Base-by-base conservation (phyloP, 2,888 invertebrate species). In the Diogma glabrata region DNA sequence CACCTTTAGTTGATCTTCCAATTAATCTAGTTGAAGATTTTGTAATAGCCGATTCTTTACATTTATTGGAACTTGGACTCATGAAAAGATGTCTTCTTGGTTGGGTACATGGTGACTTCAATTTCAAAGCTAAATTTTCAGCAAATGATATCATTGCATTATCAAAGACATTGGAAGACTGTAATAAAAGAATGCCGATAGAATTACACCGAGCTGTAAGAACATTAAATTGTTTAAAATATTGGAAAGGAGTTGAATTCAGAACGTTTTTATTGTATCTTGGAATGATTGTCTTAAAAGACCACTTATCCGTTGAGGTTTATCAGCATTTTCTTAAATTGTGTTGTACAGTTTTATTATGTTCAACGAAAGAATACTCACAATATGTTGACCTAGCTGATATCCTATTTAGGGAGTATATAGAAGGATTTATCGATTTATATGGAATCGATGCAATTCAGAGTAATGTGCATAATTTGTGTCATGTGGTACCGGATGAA, bases 241-340 rank as follows among this genome's bases (percentile, higher is more conserved):
- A 30, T 30, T n/a, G n/a, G n/a, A n/a, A n/a, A n/a, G n/a, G n/a
- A 36, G 6, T 36, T 4, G 36, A 36, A 17, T 36, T 36, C 14
- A 36, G 36, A 36, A 36, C 36, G 3, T 36, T 36, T 36, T 36
- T 36, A 36, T 36, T 36, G 36, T 36, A 36, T 14, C 36, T 36
- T 6, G 36, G 36, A 36, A 36, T 36, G 14, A 10, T 36, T 14
- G 14, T 36, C 3, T 36, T 36, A 14, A 36, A 36, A 36, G 36
- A 36, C 9, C 36, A 36, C 9, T 36, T 36, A 36, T 36, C 36
- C 5, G 14, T 8, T 36, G 36, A 36, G 14, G 9, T 36, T 36
- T 36, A 36, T 8, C 36, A 36, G 14, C 36, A 36, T 36, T 36
- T 36, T 9, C 36, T 36, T 36, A 36, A 36, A 14, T 17, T 36